Conservation (phyloP, 2,888 invertebrate genomes). For the Diogma glabrata region DNA sequence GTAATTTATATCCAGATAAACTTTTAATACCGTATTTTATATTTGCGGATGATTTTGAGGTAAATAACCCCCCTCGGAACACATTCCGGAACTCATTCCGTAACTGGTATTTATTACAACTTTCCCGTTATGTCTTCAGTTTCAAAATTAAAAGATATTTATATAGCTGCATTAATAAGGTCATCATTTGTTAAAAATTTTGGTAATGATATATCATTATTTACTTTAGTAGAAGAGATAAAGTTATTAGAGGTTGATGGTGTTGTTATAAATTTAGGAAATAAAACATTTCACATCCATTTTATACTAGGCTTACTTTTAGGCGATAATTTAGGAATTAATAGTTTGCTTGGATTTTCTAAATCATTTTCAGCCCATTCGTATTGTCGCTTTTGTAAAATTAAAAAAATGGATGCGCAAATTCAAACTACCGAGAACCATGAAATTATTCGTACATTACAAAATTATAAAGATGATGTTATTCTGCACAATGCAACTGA, state of each 20-base stretch:
- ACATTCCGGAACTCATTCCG: background rate
- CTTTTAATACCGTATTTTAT: background rate
- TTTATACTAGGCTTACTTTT: slow-evolving; percentile 1
- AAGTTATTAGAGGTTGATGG: background rate
- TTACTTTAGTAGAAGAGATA: background rate
- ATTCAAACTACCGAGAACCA: background rate
- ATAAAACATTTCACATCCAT: background rate
- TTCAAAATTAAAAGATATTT: slow-evolving; percentile 3
- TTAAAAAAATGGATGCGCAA: background rate
- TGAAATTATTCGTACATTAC: background rate
- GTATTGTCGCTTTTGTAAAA: slow-evolving; percentile 4
- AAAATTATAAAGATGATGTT: background rate
- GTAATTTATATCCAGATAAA: background rate
- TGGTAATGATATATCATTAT: slow-evolving; percentile 4
- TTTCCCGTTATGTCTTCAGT: background rate
- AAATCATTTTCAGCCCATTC: background rate
- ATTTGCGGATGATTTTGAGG: slow-evolving; percentile 1
- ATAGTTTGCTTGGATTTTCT: background rate
- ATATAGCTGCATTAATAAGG: background rate
- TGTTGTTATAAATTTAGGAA: background rate
- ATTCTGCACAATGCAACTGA: background rate
- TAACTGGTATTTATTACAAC: background rate
- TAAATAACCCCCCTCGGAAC: background rate
- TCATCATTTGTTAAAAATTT: background rate
- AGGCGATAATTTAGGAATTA: slow-evolving; percentile 6